These are phyloP conservation scores for Euzetes globulus DNA, from an alignment of 2,888 invertebrate genomes.

Conservation along the genomic window DNA sequence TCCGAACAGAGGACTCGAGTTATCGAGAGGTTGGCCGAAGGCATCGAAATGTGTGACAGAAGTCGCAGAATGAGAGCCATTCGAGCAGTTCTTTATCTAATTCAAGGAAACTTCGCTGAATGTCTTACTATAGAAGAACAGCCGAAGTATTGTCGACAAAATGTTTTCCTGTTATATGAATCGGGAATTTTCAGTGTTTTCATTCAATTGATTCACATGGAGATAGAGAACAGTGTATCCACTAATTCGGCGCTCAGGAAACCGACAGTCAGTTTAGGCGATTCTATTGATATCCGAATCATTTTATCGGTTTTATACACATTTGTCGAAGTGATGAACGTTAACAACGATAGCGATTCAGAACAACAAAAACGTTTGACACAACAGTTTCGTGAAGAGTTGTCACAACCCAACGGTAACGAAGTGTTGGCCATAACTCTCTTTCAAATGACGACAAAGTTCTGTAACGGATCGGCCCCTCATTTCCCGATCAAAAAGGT, in stretches of 20 bases:
- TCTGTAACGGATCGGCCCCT: constrained; percentile 89
- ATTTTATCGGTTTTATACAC: constrained; percentile 88
- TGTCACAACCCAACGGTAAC: constrained; percentile 56
- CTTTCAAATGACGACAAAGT: constrained; percentile 89
- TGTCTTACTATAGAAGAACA: constrained; percentile 79
- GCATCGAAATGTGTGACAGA: constrained; percentile 79
- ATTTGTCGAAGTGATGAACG: constrained; percentile 84
- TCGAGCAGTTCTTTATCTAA: constrained; percentile 84
- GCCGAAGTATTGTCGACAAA: constrained; percentile 69
- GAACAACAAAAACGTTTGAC: constrained; percentile 38
- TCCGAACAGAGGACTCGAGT: constrained; percentile 63
- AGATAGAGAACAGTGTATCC: constrained; percentile 66
- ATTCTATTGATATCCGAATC: constrained; percentile 82
- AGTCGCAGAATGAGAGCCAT: constrained; percentile 77
- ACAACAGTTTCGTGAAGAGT: constrained; percentile 38
- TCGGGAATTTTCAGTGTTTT: constrained; percentile 83
- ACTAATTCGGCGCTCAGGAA: constrained; percentile 13
- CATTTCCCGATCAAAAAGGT: constrained; percentile 99
- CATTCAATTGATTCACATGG: constrained; percentile 84
- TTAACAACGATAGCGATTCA: constrained; percentile 45
- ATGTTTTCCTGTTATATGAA: constrained; percentile 78
- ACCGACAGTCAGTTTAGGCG: constrained; percentile 52
- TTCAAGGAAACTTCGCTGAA: constrained; percentile 56
- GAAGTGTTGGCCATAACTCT: constrained; percentile 80
- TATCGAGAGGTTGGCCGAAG: constrained; percentile 77